These are phyloP conservation scores for Chironex yamaguchii DNA, from an alignment of 30 jellyfish, hydroid and myxozoan genomes.

Conservation along the genomic window DNA sequence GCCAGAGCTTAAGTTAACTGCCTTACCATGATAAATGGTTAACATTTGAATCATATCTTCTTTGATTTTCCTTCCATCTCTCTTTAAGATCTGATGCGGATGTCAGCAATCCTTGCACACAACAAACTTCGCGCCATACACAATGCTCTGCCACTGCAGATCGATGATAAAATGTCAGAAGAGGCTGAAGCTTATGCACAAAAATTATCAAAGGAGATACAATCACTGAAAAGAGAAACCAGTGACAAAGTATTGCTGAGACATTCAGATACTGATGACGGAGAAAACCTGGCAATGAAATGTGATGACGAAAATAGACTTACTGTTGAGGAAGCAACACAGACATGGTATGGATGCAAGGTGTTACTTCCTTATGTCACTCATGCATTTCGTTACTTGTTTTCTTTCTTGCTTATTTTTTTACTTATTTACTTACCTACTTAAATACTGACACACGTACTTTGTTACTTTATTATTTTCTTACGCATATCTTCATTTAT, in stretches of 20 bases:
- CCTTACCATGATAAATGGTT: too few species aligned
- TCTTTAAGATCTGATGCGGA: too few species aligned
- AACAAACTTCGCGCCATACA: conserved; percentile 85
- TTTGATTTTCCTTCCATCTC: too few species aligned
- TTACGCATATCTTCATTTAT: too few species aligned
- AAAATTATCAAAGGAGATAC: conserved; percentile 64
- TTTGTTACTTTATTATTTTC: too few species aligned
- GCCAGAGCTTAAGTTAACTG: too few species aligned
- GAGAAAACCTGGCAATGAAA: conserved; percentile 92
- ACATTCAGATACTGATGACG: conserved; percentile 23
- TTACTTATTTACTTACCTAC: too few species aligned
- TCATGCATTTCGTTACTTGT: too few species aligned
- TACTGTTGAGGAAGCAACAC: conserved; percentile 91
- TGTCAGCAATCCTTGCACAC: conserved; percentile 83
- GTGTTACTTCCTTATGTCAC: too few species aligned
- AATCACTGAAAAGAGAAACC: background rate
- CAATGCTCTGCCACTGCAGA: conserved; percentile 78
- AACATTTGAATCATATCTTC: too few species aligned
- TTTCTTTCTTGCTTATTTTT: too few species aligned
- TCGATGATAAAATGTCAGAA: conserved; percentile 83
- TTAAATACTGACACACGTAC: too few species aligned
- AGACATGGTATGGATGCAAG: conserved; percentile 73
- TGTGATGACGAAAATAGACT: conserved; percentile 73
- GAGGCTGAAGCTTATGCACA: conserved; percentile 94
- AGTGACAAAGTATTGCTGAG: background rate